A percentile compares a stretch with the other conserved stretches of the same genome.
Conservation (phyloP, 2,888 invertebrate species). For the Psylliodes chrysocephalus region DNA sequence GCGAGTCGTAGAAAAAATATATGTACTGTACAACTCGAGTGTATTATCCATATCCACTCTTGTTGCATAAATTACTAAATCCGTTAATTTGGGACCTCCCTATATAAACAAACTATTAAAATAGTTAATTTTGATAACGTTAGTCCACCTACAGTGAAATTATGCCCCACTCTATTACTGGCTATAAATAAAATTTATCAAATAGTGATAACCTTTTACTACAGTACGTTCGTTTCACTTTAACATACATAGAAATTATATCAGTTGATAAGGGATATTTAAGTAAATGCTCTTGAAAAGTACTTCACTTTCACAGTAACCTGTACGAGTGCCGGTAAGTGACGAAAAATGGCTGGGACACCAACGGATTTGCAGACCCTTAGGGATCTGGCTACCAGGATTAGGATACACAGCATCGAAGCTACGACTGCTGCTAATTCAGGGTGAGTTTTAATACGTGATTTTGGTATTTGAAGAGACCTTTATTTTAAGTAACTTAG, state of each 20-base stretch:
- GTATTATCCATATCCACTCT: too few relatives aligned
- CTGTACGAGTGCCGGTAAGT: slow-evolving; percentile 1
- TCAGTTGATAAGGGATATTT: slow-evolving; percentile 23
- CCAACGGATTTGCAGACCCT: slow-evolving; percentile 71
- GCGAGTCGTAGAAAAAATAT: too few relatives aligned
- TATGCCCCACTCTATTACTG: too few relatives aligned
- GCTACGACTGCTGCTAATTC: slow-evolving; percentile 95
- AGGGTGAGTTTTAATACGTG: slow-evolving; percentile 75
- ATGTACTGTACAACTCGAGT: too few relatives aligned
- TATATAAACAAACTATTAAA: too few relatives aligned
- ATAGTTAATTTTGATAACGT: too few relatives aligned
- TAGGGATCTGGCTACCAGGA: slow-evolving; percentile 90
- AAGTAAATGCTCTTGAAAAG: slow-evolving; percentile 21
- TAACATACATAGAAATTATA: background rate
- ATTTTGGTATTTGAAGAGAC: too few relatives aligned
- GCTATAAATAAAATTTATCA: background rate
- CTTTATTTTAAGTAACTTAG: too few relatives aligned
- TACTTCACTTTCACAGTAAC: slow-evolving; percentile 16
- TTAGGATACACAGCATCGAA: slow-evolving; percentile 91
- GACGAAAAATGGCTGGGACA: slow-evolving; percentile 48
- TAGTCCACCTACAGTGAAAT: too few relatives aligned
- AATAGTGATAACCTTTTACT: slow-evolving; percentile 3
- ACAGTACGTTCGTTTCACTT: background rate
- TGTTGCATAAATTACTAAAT: too few relatives aligned
- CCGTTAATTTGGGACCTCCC: too few relatives aligned